Base-by-base conservation (phyloP, 1,140 invertebrate species). In the Cotesia vestalis region DNA sequence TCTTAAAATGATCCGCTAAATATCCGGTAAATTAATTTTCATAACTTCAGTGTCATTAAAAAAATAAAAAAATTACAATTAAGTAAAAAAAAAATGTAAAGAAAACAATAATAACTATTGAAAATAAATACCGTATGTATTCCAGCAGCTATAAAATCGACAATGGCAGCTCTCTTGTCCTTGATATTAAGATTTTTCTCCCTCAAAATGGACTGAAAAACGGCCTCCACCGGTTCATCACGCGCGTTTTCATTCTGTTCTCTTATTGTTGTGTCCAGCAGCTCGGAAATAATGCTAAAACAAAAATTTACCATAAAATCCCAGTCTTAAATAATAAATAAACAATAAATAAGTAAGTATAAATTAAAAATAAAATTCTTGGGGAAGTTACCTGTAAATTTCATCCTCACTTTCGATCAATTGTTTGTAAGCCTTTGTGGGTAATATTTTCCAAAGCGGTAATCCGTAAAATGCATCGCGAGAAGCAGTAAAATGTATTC, bases 81-180 rank as follows among this genome's bases (percentile, higher is more conserved):
- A 35, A 38, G 36, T 14, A 11, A 27, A 36, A 69, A 36, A 69
- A 36, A 69, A 17, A 0, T 38, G 27, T 1, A 1, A 27, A 27
- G 27, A 2, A 27, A 27, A 46, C 9, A 57, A 4, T 72, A 36
- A 4, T 12, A 17, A 17, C 17, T 5, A 27, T 66, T 55, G 35
- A 17, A 75, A 67, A 60, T 68, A 76, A 83, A 88, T 81, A 94
- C 93, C 76, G 94, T 95, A 84, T 95, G 93, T 81, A 95, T 95
- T 60, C 94, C 94, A 34, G 94, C 93, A 1, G 94, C 93, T 76
- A 95, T 93, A 78, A 95, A 95, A 84, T 96, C 94, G 53, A 95
- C 93, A 75, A 95, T 92, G 2, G 92, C 93, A 0, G 93, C 93
- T 80, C 93, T 94, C 81, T 95, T 95, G 80, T 96, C 94, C 36